These are phyloP conservation scores for Dermochelys coriacea DNA, from an alignment of 2,797 vertebrate genomes.

Conservation along the genomic window DNA sequence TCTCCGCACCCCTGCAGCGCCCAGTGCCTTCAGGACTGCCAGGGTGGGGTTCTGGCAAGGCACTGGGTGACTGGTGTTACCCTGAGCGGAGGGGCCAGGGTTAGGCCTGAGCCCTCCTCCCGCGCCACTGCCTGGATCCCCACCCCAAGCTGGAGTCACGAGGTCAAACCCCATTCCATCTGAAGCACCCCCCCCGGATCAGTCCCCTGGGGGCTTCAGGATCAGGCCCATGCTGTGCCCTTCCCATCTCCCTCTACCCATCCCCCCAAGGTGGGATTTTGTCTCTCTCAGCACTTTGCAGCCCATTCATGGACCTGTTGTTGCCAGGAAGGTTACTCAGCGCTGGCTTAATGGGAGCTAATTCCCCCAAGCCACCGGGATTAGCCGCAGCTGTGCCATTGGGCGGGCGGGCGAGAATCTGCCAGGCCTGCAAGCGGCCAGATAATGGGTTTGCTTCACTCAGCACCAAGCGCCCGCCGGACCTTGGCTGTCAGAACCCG, in stretches of 20 bases:
- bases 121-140: too few species aligned
- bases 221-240: not conserved
- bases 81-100: too few species aligned
- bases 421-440: constrained; percentile 47
- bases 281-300: constrained; percentile 28
- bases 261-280: not conserved
- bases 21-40: too few species aligned
- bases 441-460: constrained; percentile 71
- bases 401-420: constrained; percentile 45
- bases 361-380: constrained; percentile 43
- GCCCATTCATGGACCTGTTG: not conserved
- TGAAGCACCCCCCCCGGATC: not conserved
- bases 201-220: not conserved
- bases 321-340: constrained; percentile 49
- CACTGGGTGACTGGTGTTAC: too few species aligned
- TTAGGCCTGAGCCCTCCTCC: too few species aligned
- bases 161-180: not conserved
- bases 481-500: not conserved
- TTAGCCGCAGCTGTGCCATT: constrained; percentile 40
- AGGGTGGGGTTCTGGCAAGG: too few species aligned
- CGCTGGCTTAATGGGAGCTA: constrained; percentile 45
- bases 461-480: constrained; percentile 39
- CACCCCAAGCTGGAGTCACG: too few species aligned
- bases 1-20: too few species aligned
- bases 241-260: not conserved